Percentiles rank a stretch among this genome's conserved stretches.
phyloP scores from a whole-genome alignment of 1,140 invertebrate species.

The Drosophila trapezifrons region DNA sequence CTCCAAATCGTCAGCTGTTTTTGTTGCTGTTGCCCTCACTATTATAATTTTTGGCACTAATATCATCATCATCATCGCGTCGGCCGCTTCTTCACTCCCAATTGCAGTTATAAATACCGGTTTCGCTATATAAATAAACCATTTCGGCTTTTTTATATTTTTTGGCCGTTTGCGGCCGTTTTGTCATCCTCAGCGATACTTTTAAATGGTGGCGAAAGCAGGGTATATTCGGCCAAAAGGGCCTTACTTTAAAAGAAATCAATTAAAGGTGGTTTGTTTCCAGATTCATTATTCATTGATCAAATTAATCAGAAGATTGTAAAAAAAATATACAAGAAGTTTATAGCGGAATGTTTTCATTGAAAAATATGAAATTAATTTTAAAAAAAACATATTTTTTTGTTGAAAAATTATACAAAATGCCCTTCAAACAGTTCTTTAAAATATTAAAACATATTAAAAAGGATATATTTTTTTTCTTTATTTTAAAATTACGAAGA shows the following conservation, averaged over 20 bases:
- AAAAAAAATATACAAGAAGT: neutral
- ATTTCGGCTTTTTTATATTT: constrained; percentile 26
- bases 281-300: neutral
- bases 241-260: too few species aligned
- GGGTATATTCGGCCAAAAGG: constrained; percentile 35
- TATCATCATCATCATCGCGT: constrained; percentile 48
- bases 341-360: neutral
- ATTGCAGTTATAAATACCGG: constrained; percentile 79
- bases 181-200: constrained; percentile 23
- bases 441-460: too few species aligned
- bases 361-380: neutral
- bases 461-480: too few species aligned
- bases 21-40: constrained; percentile 23
- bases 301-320: neutral
- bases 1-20: constrained; percentile 66
- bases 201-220: constrained; percentile 15
- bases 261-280: neutral
- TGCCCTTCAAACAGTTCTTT: too few species aligned
- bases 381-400: too few species aligned
- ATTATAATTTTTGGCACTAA: constrained; percentile 76
- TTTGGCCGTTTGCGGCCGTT: constrained; percentile 20
- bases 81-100: constrained; percentile 45
- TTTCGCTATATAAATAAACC: constrained; percentile 58
- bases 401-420: too few species aligned
- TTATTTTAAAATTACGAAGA: too few species aligned